These are phyloP conservation scores for Noctua fimbriata DNA, from an alignment of 2,888 invertebrate genomes.

Conservation along the genomic window DNA sequence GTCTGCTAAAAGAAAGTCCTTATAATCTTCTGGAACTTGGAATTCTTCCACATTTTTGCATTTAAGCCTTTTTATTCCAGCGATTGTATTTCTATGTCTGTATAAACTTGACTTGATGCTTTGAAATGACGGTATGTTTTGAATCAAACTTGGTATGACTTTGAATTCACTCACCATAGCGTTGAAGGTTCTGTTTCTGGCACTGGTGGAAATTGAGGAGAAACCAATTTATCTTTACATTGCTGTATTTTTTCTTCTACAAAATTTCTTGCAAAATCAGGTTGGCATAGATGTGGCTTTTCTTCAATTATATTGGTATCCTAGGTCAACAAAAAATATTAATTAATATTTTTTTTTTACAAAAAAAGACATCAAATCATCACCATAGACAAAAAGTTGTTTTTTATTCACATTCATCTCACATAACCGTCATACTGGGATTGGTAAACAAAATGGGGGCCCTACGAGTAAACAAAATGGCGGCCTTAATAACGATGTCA, in stretches of 20 bases:
- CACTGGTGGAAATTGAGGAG: slow-evolving; percentile 26
- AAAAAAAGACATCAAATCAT: no score
- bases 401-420: no score
- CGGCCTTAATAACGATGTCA: slow-evolving; percentile 18
- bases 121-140: slow-evolving; percentile 9
- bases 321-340: slow-evolving; percentile 7
- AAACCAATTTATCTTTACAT: slow-evolving; percentile 29
- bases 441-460: slow-evolving; percentile 17
- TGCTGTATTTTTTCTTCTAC: slow-evolving; percentile 30
- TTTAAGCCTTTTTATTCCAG: slow-evolving; percentile 17
- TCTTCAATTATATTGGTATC: slow-evolving; percentile 29
- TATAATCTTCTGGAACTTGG: slow-evolving; percentile 14
- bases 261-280: slow-evolving; percentile 23
- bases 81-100: slow-evolving; percentile 18
- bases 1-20: slow-evolving; percentile 18
- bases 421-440: no score
- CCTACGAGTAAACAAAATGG: slow-evolving; percentile 20
- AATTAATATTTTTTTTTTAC: slow-evolving; percentile 4
- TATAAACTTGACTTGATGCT: slow-evolving; percentile 15
- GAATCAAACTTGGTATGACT: slow-evolving; percentile 11
- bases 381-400: no score
- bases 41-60: slow-evolving; percentile 23
- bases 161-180: slow-evolving; percentile 32
- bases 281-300: slow-evolving; percentile 29
- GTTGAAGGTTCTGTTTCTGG: slow-evolving; percentile 28